Evolutionary conservation across 2,797 vertebrate genomes (phyloP).

Genomic region (Sardinella longiceps): DNA sequence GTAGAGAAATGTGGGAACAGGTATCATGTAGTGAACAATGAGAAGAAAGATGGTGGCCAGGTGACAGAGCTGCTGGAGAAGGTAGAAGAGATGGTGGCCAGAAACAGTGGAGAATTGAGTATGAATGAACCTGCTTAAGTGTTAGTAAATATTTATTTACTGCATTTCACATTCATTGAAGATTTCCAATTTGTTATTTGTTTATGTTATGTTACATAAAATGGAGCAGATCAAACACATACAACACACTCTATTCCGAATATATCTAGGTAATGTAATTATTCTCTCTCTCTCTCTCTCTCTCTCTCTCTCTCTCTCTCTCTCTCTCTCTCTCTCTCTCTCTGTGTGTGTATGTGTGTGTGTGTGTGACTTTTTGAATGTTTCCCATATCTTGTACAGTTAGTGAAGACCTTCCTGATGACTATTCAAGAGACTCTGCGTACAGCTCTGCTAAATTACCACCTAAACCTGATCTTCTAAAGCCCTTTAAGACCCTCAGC

Average conservation of each 20-base stretch:
- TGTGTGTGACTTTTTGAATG: neutral
- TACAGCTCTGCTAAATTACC: neutral
- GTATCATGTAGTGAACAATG: constrained; percentile 36
- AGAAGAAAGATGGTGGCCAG: neutral
- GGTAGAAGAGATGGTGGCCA: neutral
- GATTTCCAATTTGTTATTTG: too few relatives aligned
- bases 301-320: too few relatives aligned
- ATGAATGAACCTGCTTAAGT: neutral
- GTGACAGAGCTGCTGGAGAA: constrained; percentile 29
- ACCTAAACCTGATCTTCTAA: neutral
- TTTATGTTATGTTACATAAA: too few relatives aligned
- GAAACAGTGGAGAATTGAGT: neutral
- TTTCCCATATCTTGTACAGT: neutral
- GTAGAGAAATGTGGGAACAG: too few relatives aligned
- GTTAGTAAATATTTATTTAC: neutral
- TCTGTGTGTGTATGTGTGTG: too few relatives aligned
- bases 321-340: too few relatives aligned
- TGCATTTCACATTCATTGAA: neutral
- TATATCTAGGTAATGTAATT: neutral
- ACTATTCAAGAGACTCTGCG: neutral
- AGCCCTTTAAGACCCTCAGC: neutral
- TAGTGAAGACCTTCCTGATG: neutral
- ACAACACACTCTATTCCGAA: too few relatives aligned
- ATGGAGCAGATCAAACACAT: too few relatives aligned
- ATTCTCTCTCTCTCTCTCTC: too few relatives aligned